Evolutionary conservation across 2,888 invertebrate species (phyloP).

Genomic region (Rotaria macrura): DNA sequence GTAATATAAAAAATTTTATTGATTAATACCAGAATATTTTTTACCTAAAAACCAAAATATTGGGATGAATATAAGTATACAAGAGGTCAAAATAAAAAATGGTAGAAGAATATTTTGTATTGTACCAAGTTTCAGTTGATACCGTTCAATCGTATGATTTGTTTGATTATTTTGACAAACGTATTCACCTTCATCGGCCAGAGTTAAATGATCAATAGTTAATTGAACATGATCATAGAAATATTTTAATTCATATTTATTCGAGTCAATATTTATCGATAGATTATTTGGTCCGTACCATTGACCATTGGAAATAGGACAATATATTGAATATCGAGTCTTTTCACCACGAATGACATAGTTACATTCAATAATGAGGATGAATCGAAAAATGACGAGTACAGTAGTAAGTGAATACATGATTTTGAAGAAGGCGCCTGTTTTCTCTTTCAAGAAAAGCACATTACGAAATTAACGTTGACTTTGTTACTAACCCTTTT

Average conservation of each 20-base stretch:
- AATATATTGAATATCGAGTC: neutral
- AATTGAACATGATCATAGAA: neutral
- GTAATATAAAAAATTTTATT: constrained; percentile 4
- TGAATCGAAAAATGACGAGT: neutral
- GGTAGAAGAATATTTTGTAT: neutral
- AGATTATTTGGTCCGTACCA: neutral
- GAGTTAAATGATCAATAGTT: neutral
- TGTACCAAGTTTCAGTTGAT: neutral
- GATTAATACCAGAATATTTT: constrained; percentile 6
- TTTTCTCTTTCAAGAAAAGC: neutral
- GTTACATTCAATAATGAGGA: neutral
- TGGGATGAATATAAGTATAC: neutral
- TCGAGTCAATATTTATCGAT: neutral
- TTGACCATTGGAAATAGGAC: neutral
- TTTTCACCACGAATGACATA: neutral
- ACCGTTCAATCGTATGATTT: neutral
- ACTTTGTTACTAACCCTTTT: neutral
- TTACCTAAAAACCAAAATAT: neutral
- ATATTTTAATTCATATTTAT: neutral
- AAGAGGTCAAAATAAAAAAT: neutral
- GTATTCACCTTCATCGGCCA: neutral
- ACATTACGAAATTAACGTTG: neutral
- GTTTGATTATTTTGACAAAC: neutral
- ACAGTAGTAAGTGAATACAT: neutral
- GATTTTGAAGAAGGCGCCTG: neutral